Base-by-base conservation (phyloP, 2,113 vertebrate genomes). In the Pavo muticus region DNA sequence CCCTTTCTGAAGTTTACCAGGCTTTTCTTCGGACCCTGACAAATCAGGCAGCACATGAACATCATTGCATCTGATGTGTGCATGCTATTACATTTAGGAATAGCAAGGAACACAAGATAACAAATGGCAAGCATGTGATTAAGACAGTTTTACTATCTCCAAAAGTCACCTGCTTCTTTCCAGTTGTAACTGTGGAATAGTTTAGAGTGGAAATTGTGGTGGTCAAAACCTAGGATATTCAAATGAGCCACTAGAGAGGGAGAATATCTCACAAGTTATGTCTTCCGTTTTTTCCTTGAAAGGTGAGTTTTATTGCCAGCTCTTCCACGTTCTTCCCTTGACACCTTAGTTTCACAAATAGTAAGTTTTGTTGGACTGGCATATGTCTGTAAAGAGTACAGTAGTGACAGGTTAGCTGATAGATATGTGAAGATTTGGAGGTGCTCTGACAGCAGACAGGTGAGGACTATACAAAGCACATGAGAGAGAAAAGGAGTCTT, bases 171-270 rank as follows among this genome's bases (percentile, higher is more conserved):
- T 60, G 35, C 45, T 91, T 83, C 61, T 84, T 90, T 67, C 52
- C 47, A 80, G 60, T 30, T 85, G 69, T 64, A 91, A 57, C 32
- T 60, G 29, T 42, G 39, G 39, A 90, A 91, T 3, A 40, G 14
- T 90, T 84, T 11, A 68, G 42, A 92, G 57, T 19, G 69, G 88
- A 87, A 92, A 77, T 6, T 72, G 79, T 29, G 11, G 12, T 86
- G 52, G 39, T 56, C 20, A 84, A 86, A 84, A 81, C 60, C 42
- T 87, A 72, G 24, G 35, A 68, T 75, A 89, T 8, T 21, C 44
- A 87, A 81, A 94, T 91, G 50, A 91, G 86, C 61, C 61, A 68
- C 47, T 20, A 64, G 39, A 64, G n/a, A 91, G 42, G n/a, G 37
- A 87, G 54, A 77, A 71, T 39, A 75, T 56, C 6, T 32, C 37